phyloP scores from a whole-genome alignment of 2,113 vertebrate species.

The Casuarius casuarius region DNA sequence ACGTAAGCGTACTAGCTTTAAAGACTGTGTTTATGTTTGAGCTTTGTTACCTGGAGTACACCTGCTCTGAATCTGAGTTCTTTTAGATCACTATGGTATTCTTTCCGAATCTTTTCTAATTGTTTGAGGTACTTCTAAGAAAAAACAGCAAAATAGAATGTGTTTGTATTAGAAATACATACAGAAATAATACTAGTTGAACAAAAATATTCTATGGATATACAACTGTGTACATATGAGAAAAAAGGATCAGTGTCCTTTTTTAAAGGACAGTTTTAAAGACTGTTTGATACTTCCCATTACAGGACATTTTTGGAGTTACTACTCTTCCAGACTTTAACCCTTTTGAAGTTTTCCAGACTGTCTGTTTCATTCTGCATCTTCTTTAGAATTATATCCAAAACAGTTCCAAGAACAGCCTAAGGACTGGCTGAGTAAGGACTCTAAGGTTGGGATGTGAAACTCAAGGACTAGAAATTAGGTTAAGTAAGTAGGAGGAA shows the following conservation, averaged over 20 bases:
- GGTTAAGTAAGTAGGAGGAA: background rate
- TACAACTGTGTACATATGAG: background rate
- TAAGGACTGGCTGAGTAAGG: background rate
- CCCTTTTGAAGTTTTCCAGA: background rate
- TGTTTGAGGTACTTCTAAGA: slow-evolving; percentile 87
- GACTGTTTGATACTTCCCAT: background rate
- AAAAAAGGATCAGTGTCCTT: background rate
- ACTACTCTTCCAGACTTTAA: background rate
- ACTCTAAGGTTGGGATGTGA: background rate
- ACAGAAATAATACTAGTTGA: background rate
- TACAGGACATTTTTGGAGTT: background rate
- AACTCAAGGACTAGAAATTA: background rate
- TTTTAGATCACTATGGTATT: slow-evolving; percentile 84
- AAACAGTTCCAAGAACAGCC: background rate
- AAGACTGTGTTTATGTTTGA: background rate
- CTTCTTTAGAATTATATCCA: background rate
- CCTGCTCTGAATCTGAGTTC: slow-evolving; percentile 80
- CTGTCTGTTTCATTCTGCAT: background rate
- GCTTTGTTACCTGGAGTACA: slow-evolving; percentile 75
- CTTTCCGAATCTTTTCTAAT: slow-evolving; percentile 85
- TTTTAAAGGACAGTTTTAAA: background rate
- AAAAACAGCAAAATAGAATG: background rate
- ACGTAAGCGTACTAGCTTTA: background rate
- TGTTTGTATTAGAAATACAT: background rate
- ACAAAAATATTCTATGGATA: background rate